A percentile compares a stretch with the other conserved stretches of the same genome.
Conservation (phyloP, 2,113 vertebrate genomes). For the Gobio gobio region DNA sequence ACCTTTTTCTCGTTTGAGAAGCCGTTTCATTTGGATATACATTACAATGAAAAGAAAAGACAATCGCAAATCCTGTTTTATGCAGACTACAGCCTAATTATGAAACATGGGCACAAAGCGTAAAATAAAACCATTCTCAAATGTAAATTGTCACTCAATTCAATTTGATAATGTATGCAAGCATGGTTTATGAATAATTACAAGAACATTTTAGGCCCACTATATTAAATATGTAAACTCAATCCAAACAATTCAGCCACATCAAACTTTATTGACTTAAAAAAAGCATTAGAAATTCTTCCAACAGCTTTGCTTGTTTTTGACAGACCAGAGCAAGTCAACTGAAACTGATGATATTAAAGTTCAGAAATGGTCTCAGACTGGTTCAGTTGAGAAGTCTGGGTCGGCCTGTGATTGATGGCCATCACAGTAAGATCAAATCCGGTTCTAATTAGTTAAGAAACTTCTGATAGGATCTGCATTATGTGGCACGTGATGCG, state of each 20-base stretch:
- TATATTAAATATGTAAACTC: not conserved
- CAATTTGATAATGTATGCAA: not conserved
- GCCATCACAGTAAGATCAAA: not conserved
- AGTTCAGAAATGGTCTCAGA: constrained; percentile 2
- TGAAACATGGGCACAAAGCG: not conserved
- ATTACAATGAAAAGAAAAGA: no score
- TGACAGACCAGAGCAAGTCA: not conserved
- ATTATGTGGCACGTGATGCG: constrained; percentile 43
- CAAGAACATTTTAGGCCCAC: not conserved
- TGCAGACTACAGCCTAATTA: not conserved
- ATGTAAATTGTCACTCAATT: not conserved
- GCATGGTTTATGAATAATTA: not conserved
- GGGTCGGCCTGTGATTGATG: not conserved
- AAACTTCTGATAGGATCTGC: not conserved
- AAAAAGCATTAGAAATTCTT: not conserved
- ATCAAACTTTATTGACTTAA: constrained; percentile 35
- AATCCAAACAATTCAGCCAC: not conserved
- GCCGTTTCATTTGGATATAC: no score
- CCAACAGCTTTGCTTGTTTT: not conserved
- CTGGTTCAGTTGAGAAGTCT: not conserved
- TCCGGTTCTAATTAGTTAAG: not conserved
- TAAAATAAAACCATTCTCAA: no score
- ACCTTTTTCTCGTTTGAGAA: no score
- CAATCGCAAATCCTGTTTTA: no score
- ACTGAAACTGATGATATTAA: not conserved